Evolutionary conservation across 2,797 vertebrate species (phyloP), one percentile per base, ranked within the genome.

Genomic region (Acanthopagrus latus): DNA sequence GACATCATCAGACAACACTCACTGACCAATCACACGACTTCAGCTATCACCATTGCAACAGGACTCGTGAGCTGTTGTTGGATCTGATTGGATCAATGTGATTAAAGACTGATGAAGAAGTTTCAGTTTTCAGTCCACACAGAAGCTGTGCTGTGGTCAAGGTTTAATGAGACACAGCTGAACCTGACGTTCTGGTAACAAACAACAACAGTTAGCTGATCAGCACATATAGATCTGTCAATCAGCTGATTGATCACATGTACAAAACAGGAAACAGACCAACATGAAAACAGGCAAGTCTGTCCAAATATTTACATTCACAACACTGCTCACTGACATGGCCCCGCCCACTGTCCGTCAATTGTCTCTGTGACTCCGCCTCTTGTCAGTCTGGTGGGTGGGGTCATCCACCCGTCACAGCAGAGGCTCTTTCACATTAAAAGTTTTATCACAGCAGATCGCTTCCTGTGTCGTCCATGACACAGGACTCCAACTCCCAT

Each of bases 291-390:
- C 23, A 81, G 66, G 62, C 54, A 67, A 81, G 60, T 65, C 64
- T 46, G 25, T 88, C 88, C 91, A 93, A 93, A 82, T 93, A 94
- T 94, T 92, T 94, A 94, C 91, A 94, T 89, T 91, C 74, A 88
- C 74, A 84, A 21, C 17, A 7, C 55, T 27, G 18, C 56, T 29
- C 18, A 43, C 57, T n/a, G 3, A 27, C 12, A 16, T 25, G 60
- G 47, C 16, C 3, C 5, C 4, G 3, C 17, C 56, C 16, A 46
- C 44, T 41, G 38, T 41, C 29, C 29, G 4, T 5, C 29, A 29
- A 29, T 29, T 5, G 4, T 3, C 3, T 29, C 3, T 29, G 29
- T 29, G 29, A 29, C 29, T 29, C 29, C 29, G 29, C 29, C 29
- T 27, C 27, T 17, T 29, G 17, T 29, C 10, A 33, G 11, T 16